Percentiles rank a stretch among this genome's conserved stretches.
Conservation (phyloP, 2,113 vertebrate species). For the Ursus arctos region DNA sequence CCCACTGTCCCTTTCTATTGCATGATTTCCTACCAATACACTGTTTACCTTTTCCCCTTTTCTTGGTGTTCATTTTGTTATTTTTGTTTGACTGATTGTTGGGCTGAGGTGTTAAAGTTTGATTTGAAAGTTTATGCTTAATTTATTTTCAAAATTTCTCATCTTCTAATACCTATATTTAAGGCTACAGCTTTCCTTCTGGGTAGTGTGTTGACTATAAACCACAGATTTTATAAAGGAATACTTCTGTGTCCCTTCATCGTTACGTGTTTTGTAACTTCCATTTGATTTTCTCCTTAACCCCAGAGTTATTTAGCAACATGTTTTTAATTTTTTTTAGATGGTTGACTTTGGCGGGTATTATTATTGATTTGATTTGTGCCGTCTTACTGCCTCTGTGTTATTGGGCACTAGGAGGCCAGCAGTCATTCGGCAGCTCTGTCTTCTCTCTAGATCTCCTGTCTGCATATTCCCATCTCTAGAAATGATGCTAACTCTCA, state of each 20-base stretch:
- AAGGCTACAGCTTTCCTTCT: neutral
- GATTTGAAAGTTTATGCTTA: neutral
- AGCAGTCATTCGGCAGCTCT: neutral
- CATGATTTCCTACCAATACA: neutral
- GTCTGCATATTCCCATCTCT: neutral
- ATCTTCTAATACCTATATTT: neutral
- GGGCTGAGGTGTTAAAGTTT: neutral
- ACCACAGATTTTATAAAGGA: conserved; percentile 12
- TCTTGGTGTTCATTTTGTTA: neutral
- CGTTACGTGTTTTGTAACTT: neutral
- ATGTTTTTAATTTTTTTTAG: neutral
- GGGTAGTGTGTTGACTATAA: neutral
- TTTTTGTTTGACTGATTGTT: neutral
- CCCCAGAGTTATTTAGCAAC: neutral
- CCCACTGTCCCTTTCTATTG: neutral
- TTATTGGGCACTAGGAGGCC: neutral
- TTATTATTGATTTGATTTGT: neutral
- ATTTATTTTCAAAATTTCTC: conserved; percentile 40
- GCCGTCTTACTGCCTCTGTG: neutral
- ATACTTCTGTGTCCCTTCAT: neutral
- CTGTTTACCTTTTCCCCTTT: neutral
- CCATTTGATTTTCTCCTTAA: conserved; percentile 46
- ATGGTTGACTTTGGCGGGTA: neutral
- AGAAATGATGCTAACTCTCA: neutral
- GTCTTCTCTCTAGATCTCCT: neutral